Percentiles rank a stretch among this genome's conserved stretches.
Conservation (phyloP, 2,888 invertebrate genomes). For the Oxyteleia sp. region DNA sequence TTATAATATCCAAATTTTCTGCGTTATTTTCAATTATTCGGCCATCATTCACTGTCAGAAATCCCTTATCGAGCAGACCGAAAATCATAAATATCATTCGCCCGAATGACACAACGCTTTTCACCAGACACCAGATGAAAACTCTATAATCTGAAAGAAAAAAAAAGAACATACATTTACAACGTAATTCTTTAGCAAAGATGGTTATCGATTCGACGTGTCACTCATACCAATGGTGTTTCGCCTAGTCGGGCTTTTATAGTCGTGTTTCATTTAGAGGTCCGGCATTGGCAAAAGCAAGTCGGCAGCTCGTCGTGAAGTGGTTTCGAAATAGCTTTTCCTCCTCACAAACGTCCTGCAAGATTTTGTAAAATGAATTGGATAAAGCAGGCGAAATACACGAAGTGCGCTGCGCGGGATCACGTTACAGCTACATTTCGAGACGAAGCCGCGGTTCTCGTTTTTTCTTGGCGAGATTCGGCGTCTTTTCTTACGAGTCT, state of each 20-base stretch:
- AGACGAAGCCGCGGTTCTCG: conserved; percentile 6
- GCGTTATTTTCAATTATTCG: too few species aligned
- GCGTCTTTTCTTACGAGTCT: conserved; percentile 42
- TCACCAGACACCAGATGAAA: too few species aligned
- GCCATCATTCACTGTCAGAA: too few species aligned
- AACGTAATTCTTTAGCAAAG: background rate
- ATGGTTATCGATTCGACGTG: conserved; percentile 28
- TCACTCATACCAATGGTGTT: conserved; percentile 40
- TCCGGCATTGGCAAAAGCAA: conserved; percentile 46
- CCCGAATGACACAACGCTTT: too few species aligned
- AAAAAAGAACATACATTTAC: background rate
- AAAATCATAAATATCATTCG: too few species aligned
- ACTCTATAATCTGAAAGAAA: too few species aligned
- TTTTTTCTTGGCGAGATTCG: conserved; percentile 47
- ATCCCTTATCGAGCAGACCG: too few species aligned
- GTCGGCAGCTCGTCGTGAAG: conserved; percentile 53
- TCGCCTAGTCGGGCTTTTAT: conserved; percentile 32
- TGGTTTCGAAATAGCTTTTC: conserved; percentile 64
- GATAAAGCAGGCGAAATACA: conserved; percentile 57
- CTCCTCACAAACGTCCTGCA: conserved; percentile 46
- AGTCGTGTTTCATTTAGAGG: conserved; percentile 59
- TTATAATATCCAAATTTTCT: too few species aligned
- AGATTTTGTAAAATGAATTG: conserved; percentile 63
- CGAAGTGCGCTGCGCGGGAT: conserved; percentile 39
- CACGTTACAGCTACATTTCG: conserved; percentile 59